These are phyloP conservation scores for Apis florea DNA, from an alignment of 1,140 invertebrate species.

Conservation along the genomic window DNA sequence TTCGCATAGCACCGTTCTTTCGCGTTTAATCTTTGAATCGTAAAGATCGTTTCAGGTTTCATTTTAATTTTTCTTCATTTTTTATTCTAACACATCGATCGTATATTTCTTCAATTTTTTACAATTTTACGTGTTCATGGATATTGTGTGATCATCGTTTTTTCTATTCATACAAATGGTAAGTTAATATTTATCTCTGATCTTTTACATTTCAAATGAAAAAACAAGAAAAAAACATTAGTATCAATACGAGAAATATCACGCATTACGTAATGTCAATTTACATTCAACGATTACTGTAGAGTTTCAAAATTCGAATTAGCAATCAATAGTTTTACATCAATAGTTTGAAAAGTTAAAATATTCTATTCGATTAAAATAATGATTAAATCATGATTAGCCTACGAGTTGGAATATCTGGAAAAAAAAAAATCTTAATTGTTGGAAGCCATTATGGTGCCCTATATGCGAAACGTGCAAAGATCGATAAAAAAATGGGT, in stretches of 20 bases:
- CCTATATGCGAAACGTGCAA: slow-evolving; percentile 60
- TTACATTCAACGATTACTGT: too few relatives aligned
- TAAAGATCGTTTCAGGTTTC: background rate
- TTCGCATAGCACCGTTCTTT: slow-evolving; percentile 33
- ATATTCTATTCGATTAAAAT: background rate
- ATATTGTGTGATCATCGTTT: too few relatives aligned
- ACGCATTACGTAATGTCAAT: slow-evolving; percentile 47
- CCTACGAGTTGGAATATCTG: slow-evolving; percentile 14
- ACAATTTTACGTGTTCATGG: too few relatives aligned
- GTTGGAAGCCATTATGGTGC: slow-evolving; percentile 45
- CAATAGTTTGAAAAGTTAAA: background rate
- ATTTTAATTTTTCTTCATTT: background rate
- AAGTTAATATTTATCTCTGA: background rate
- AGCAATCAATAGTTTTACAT: background rate
- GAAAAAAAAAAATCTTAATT: slow-evolving; percentile 48
- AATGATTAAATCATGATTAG: slow-evolving; percentile 7
- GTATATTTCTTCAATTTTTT: background rate
- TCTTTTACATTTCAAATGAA: background rate
- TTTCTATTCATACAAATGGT: background rate
- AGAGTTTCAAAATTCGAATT: background rate
- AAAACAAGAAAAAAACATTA: too few relatives aligned
- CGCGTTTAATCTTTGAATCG: slow-evolving; percentile 41
- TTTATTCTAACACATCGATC: background rate
- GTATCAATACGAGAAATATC: background rate
- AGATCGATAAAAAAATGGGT: slow-evolving; percentile 79